phyloP scores from a whole-genome alignment of 2,113 vertebrate genomes.

The Catharus minimus region DNA sequence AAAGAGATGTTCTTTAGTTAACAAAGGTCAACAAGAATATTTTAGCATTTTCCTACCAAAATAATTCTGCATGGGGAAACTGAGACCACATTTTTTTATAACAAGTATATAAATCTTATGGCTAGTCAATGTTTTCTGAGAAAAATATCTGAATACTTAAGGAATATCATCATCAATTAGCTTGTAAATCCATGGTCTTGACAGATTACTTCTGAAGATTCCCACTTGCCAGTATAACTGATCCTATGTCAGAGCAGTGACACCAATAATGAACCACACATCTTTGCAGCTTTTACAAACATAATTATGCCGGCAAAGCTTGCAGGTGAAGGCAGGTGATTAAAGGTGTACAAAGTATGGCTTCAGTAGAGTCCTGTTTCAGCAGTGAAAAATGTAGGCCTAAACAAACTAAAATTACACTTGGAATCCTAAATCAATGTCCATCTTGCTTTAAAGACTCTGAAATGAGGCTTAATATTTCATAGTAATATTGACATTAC shows the following conservation, averaged over 20 bases:
- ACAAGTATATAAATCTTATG: not conserved
- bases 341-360: not conserved
- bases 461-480: not conserved
- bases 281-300: not conserved
- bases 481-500: not conserved
- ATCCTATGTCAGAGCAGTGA: not conserved
- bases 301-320: not conserved
- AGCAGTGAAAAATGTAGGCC: not conserved
- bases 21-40: slow-evolving; percentile 17
- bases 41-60: not conserved
- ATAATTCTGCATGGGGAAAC: not conserved
- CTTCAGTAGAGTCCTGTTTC: not conserved
- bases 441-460: not conserved
- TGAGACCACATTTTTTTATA: not conserved
- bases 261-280: not conserved
- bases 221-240: not conserved
- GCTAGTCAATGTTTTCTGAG: not conserved
- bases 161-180: not conserved
- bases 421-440: not conserved
- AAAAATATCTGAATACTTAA: not conserved
- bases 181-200: not conserved
- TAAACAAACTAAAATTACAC: not conserved
- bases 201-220: not conserved
- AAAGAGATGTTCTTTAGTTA: not conserved
- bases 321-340: not conserved